Conservation (phyloP, 2,113 vertebrate species). For the Perca fluviatilis region DNA sequence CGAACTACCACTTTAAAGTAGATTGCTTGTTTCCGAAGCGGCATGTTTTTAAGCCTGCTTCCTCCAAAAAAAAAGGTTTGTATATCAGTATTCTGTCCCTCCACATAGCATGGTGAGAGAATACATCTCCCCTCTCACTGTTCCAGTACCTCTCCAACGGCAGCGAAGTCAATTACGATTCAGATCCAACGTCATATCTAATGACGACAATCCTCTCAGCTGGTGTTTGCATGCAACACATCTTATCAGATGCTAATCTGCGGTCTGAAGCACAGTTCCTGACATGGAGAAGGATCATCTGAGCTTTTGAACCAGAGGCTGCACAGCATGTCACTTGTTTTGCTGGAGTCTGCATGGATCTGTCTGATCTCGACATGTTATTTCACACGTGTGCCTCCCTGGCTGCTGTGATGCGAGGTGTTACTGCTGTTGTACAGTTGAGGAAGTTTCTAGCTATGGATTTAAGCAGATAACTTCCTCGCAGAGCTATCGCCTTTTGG, state of each 20-base stretch:
- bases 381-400: constrained; percentile 45
- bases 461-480: constrained; percentile 39
- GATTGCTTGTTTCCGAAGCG: background rate
- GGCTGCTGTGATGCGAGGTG: background rate
- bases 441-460: constrained; percentile 3
- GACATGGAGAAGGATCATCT: constrained; percentile 11
- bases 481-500: constrained; percentile 6
- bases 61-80: background rate
- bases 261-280: background rate
- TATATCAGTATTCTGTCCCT: background rate
- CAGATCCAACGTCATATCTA: background rate
- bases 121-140: constrained; percentile 14
- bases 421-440: background rate
- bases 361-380: constrained; percentile 20
- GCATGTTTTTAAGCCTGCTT: background rate
- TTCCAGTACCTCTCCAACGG: constrained; percentile 8
- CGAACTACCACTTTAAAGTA: background rate
- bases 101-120: constrained; percentile 5
- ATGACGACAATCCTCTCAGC: constrained; percentile 10
- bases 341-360: constrained; percentile 1
- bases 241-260: background rate
- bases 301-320: constrained; percentile 16
- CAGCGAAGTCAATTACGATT: constrained; percentile 1
- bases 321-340: constrained; percentile 3
- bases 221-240: constrained; percentile 31